Conservation (phyloP, 2,113 vertebrate species). For the Peromyscus maniculatus region DNA sequence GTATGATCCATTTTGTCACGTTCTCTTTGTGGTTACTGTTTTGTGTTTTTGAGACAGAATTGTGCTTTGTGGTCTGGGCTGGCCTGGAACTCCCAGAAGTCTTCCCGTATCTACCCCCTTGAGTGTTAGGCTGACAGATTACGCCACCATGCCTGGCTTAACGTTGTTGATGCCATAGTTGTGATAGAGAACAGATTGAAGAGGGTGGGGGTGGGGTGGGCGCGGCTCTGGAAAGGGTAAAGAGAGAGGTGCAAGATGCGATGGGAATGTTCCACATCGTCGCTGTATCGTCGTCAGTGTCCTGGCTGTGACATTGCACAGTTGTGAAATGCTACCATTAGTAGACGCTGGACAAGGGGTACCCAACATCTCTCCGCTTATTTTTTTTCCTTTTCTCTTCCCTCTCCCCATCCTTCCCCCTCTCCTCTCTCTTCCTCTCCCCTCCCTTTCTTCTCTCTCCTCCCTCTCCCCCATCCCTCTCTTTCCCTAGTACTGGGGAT, state of each 20-base stretch:
- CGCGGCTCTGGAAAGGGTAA: not conserved
- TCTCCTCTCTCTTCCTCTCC: too few relatives aligned
- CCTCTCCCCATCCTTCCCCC: too few relatives aligned
- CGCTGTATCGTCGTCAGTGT: not conserved
- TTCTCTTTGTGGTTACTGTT: not conserved
- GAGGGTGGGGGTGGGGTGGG: not conserved
- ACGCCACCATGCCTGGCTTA: not conserved
- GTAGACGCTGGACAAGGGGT: not conserved
- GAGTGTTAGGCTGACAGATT: not conserved
- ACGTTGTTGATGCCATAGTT: conserved; percentile 1
- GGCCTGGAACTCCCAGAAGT: not conserved
- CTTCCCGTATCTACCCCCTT: not conserved
- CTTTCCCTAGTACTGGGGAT: not conserved
- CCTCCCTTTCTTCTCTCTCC: too few relatives aligned
- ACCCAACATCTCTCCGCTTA: not conserved
- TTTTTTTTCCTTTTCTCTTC: not conserved
- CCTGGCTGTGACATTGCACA: not conserved
- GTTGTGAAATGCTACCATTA: conserved; percentile 22
- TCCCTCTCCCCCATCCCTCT: too few relatives aligned
- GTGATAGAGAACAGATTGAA: not conserved
- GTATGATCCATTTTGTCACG: not conserved
- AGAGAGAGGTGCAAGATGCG: not conserved
- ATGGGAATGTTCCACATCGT: not conserved
- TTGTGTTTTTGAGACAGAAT: not conserved
- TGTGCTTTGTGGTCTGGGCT: not conserved